Conservation (phyloP, 2,113 vertebrate species). For the Lophochroa leadbeateri region DNA sequence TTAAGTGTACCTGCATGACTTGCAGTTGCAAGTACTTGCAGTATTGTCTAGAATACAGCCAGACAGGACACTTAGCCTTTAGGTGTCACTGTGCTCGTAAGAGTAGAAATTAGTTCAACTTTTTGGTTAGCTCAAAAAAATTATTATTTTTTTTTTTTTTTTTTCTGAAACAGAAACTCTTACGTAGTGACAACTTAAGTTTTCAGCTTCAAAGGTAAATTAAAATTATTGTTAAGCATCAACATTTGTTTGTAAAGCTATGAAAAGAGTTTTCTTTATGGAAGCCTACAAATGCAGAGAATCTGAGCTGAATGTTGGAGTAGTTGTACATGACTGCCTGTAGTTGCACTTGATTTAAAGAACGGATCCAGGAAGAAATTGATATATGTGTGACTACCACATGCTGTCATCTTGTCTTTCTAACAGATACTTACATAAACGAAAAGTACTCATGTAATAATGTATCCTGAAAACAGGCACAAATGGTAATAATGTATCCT, state of each 20-base stretch:
- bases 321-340: not conserved
- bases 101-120: not conserved
- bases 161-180: not conserved
- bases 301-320: not conserved
- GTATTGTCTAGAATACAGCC: not conserved
- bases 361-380: not conserved
- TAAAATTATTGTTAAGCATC: not conserved
- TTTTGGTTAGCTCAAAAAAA: not conserved
- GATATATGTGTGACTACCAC: not conserved
- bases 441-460: not conserved
- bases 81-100: slow-evolving; percentile 35
- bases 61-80: not conserved
- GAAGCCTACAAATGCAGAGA: not conserved
- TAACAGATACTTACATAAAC: not conserved
- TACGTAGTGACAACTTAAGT: not conserved
- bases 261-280: not conserved
- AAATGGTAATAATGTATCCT: not conserved
- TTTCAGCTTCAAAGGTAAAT: not conserved
- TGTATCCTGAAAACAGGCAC: not conserved
- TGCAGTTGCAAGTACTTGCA: not conserved
- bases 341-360: not conserved
- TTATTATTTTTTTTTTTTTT: not conserved
- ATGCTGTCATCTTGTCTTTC: not conserved
- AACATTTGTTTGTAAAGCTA: not conserved
- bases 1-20: not conserved